Evolutionary conservation across 2,113 vertebrate species (phyloP).

Genomic region (Terrapene triunguis): DNA sequence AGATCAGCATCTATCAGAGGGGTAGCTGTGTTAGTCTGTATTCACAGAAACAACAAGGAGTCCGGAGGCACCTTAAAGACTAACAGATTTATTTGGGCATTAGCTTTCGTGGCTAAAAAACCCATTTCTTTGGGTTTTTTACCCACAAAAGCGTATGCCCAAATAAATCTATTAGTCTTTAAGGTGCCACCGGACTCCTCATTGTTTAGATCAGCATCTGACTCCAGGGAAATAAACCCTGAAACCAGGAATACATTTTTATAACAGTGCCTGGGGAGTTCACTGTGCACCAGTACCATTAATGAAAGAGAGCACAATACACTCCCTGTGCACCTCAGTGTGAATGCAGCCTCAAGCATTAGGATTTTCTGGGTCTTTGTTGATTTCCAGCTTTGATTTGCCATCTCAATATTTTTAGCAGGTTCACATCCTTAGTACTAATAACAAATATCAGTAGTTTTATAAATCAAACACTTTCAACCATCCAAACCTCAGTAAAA

Average conservation of each 20-base stretch:
- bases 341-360: not conserved
- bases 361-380: not conserved
- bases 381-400: slow-evolving; percentile 26
- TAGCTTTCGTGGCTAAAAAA: too few relatives aligned
- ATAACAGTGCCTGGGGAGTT: not conserved
- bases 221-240: not conserved
- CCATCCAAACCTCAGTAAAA: slow-evolving; percentile 27
- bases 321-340: not conserved
- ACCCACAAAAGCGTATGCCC: too few relatives aligned
- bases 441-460: not conserved
- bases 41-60: too few relatives aligned
- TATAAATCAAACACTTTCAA: slow-evolving; percentile 49
- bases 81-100: too few relatives aligned
- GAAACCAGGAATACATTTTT: not conserved
- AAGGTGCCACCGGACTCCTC: too few relatives aligned
- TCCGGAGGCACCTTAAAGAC: too few relatives aligned
- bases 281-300: not conserved
- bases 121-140: too few relatives aligned
- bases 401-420: not conserved
- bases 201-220: not conserved
- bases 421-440: not conserved
- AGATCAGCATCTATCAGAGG: not conserved
- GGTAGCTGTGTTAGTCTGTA: too few relatives aligned
- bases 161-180: too few relatives aligned
- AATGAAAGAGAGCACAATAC: not conserved